Evolutionary conservation across 2,113 vertebrate genomes (phyloP), one percentile per base, ranked within the genome.

Genomic region (Phoenicopterus ruber): DNA sequence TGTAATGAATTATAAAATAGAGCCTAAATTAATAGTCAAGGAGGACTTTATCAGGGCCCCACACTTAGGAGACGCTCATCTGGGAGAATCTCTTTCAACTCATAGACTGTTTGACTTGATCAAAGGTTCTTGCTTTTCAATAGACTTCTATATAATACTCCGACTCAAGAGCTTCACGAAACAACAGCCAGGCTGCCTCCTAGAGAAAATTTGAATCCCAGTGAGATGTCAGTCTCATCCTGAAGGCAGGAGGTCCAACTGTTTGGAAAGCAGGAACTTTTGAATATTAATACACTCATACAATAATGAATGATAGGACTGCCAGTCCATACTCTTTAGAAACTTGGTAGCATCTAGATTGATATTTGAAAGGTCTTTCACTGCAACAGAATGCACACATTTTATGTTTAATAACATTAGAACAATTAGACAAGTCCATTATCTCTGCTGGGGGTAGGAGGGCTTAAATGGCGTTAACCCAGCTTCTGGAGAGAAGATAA

Each of bases 1-100:
- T 80, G 86, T 94, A 95, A 95, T 97, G 86, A 97, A 95, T 96
- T 96, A 95, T 97, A 95, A 97, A 97, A 90, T 19, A 96, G 74
- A 95, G n/a, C 38, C 84, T 47, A 89, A 97, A 94, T 94, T 95
- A 95, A 91, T 80, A 93, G 94, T 77, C 93, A 94, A 73, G 77
- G 62, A 92, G 83, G 91, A 96, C 78, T 95, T 90, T 87, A 81
- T 77, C 88, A 89, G 91, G 70, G 93, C 49, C 69, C 42, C 58
- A 58, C 65, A 79, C 84, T 95, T 93, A 17, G 74, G 94, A 95
- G 70, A 69, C 25, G 40, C 81, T 93, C 95, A 82, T 91, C 6
- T 14, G 96, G 88, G 93, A 94, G 73, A 88, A 88, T 65, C 65
- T 67, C 90, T 93, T 96, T 95, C 88, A 91, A 91, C 81, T 94